Evolutionary conservation across 2,113 vertebrate species (phyloP), one percentile per base, ranked within the genome.

Genomic region (Poeciliopsis retropinna): DNA sequence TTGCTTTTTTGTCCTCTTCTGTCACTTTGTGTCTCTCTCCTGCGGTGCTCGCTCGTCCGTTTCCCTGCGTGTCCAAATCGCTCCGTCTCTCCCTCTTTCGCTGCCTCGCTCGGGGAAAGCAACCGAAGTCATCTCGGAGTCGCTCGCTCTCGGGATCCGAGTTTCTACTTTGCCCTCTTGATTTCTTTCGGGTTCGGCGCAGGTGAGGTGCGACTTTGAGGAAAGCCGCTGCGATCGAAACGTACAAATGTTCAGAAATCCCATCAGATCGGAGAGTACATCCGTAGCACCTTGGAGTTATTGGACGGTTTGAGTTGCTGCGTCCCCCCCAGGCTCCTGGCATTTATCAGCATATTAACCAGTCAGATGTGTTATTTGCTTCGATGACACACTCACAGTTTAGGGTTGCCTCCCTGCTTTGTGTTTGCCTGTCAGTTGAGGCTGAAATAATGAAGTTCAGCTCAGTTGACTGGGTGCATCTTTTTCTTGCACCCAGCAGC

Each of bases 361-460:
- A 72, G 64, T 65, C 74, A 70, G 64, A 87, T 61, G 64, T 57
- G 67, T 72, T 79, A 73, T 84, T 85, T 76, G 76, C 78, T 68
- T 84, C 70, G 72, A 64, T 83, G 82, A 81, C 71, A 73, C 73
- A 87, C 83, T 85, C 74, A 74, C 64, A 80, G 76, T 87, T 85
- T 82, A 69, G 28, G 76, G 67, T 82, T 72, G 29, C 70, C 63
- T 60, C 73, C 44, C 70, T 73, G 64, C 73, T 80, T 81, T 83
- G 68, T 78, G 68, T 83, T 88, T 75, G 60, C 84, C 76, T 80
- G n/a, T 76, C 75, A 76, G 41, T 28, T 72, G 73, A 80, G 15
- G 78, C 70, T 77, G 70, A 84, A 79, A 77, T 81, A 82, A 88
- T 76, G 63, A 72, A 76, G 76, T 80, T 84, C 81, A 85, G 76